phyloP scores from a whole-genome alignment of 2,113 vertebrate species.

The Antigone vipio region DNA sequence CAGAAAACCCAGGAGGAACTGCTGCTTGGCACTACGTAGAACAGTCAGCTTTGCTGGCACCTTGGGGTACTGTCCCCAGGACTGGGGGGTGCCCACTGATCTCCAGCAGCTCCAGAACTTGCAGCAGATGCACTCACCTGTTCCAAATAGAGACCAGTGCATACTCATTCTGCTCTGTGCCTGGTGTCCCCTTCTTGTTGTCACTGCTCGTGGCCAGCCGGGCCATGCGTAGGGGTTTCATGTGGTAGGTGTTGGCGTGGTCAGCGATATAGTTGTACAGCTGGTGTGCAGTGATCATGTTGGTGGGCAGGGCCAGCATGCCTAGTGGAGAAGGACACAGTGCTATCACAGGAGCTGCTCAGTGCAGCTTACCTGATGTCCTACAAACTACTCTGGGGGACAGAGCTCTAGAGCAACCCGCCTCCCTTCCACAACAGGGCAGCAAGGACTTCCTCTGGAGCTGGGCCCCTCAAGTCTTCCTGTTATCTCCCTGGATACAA shows the following conservation, averaged over 20 bases:
- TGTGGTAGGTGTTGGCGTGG: constrained; percentile 91
- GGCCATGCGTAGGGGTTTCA: constrained; percentile 96
- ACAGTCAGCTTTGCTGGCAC: not conserved
- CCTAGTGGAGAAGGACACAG: constrained; percentile 65
- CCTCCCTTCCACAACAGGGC: not conserved
- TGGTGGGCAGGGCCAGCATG: constrained; percentile 87
- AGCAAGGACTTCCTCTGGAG: not conserved
- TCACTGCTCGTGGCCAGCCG: constrained; percentile 71
- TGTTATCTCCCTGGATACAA: not conserved
- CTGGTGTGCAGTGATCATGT: constrained; percentile 95
- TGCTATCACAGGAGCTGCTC: not conserved
- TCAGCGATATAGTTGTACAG: constrained; percentile 98
- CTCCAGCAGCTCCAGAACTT: not conserved
- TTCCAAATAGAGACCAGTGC: constrained; percentile 95
- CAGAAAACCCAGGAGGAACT: not conserved
- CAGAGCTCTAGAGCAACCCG: not conserved
- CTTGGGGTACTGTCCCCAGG: not conserved
- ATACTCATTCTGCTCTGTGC: constrained; percentile 88
- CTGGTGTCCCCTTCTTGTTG: constrained; percentile 79
- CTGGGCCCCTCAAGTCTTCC: not conserved
- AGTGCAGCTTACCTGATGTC: not conserved
- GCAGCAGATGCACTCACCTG: constrained; percentile 75
- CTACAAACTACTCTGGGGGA: not conserved
- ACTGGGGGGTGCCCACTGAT: not conserved
- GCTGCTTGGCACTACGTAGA: not conserved